phyloP scores from a whole-genome alignment of 2,888 invertebrate species.

The Diaphora mendica region DNA sequence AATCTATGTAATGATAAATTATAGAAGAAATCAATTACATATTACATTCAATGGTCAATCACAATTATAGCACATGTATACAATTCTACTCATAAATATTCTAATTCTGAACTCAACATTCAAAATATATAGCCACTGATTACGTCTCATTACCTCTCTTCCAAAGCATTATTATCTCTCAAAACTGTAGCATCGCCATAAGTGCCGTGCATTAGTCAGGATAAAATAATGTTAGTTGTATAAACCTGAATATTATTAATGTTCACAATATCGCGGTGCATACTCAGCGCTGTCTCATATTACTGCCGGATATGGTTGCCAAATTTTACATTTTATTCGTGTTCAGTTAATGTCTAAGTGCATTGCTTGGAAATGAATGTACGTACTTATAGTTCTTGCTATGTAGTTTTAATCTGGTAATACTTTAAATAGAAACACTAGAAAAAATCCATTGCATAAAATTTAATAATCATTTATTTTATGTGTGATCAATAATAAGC shows the following conservation, averaged over 20 bases:
- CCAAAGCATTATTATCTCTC: constrained; percentile 24
- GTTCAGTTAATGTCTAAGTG: constrained; percentile 43
- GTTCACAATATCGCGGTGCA: constrained; percentile 58
- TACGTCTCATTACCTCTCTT: no score
- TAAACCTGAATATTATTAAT: constrained; percentile 60
- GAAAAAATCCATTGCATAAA: background rate
- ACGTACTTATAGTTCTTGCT: constrained; percentile 24
- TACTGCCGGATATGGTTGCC: constrained; percentile 61
- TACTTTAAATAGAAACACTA: background rate
- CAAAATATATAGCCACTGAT: no score
- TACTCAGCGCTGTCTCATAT: constrained; percentile 60
- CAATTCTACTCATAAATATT: no score
- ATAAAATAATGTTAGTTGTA: constrained; percentile 46
- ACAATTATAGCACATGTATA: no score
- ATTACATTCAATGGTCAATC: no score
- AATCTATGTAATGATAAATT: background rate
- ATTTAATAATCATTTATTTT: background rate
- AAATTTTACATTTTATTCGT: constrained; percentile 63
- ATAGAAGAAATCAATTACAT: no score
- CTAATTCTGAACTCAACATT: background rate
- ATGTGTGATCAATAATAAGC: no score
- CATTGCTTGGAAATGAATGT: constrained; percentile 35
- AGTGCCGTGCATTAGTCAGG: constrained; percentile 43
- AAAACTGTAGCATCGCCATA: constrained; percentile 29
- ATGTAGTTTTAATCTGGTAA: background rate